Base-by-base conservation (phyloP, 1,140 invertebrate genomes). In the Drosophila melanogaster region DNA sequence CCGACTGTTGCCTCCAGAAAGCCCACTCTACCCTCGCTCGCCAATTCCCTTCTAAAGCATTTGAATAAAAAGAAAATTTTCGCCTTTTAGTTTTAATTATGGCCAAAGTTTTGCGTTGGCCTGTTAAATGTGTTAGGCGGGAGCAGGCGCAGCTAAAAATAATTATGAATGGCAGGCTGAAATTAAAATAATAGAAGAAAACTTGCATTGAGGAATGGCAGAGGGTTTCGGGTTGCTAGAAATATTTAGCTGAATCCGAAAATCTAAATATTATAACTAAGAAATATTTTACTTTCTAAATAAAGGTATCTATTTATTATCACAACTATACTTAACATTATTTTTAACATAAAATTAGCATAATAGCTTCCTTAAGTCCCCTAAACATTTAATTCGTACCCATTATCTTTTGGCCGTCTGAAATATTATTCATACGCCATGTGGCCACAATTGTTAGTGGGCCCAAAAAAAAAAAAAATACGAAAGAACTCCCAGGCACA, bases 11-110 rank as follows among this genome's bases (percentile, higher is more conserved):
- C 75, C 46, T 40, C 40, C 47, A 53, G 47, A 66, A 54, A 50
- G 33, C 33, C 12, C 24, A 41, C 2, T 11, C 2, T 11, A 5
- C 15, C 12, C 46, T 38, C n/a, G 14, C 1, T 8, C 38, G 4
- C 41, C 41, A 19, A 19, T 19, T 43, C n/a, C 41, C 24, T 38
- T 24, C 50, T 35, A 33, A 47, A 57, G 58, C 54, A 67, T 73
- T 77, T 62, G 54, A 69, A 74, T 72, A 81, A 81, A 81, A 81
- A 73, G 54, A 62, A 77, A 81, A 77, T 73, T 69, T 83, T 78
- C 70, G 74, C 79, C 66, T 83, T 83, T 83, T 58, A 78, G 79
- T 83, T 83, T 83, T 83, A 83, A 83, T 83, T 83, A 83, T 78
- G 71, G 79, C 57, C 72, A 81, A 83, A 83, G 79, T 83, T 83